These are phyloP conservation scores for Watsonalla cultraria DNA, from an alignment of 2,888 invertebrate species.

Conservation along the genomic window DNA sequence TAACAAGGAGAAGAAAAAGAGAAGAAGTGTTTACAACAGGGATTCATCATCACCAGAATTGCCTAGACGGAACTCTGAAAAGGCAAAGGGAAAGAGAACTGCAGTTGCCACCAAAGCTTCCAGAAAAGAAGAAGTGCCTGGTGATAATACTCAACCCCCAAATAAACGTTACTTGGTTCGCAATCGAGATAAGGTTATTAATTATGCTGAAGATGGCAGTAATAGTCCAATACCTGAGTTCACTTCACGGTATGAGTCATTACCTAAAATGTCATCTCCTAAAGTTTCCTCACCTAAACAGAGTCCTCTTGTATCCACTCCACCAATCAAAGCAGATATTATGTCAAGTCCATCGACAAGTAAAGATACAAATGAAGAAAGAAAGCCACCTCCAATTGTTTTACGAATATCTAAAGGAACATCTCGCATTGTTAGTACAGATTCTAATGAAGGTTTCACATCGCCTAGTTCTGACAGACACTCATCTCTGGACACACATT, in stretches of 20 bases:
- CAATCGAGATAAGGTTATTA: constrained; percentile 80
- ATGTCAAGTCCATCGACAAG: constrained; percentile 67
- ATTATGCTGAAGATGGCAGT: constrained; percentile 81
- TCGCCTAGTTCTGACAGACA: constrained; percentile 75
- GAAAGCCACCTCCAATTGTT: constrained; percentile 89
- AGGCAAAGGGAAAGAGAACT: constrained; percentile 60
- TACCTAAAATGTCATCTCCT: constrained; percentile 36
- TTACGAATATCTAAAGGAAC: constrained; percentile 90
- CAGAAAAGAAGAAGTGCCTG: constrained; percentile 59
- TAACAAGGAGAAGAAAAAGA: constrained; percentile 64
- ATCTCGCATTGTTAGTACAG: constrained; percentile 81
- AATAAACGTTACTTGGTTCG: constrained; percentile 74
- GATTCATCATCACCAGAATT: constrained; percentile 73
- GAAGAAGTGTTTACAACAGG: constrained; percentile 57
- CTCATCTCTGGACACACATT: constrained; percentile 69
- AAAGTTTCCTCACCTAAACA: constrained; percentile 66
- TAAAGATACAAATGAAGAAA: constrained; percentile 67
- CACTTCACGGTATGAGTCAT: constrained; percentile 50
- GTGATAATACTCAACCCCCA: constrained; percentile 65
- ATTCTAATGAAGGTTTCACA: constrained; percentile 80
- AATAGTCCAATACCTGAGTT: constrained; percentile 74
- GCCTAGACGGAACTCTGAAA: constrained; percentile 65
- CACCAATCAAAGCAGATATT: constrained; percentile 53
- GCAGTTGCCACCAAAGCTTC: constrained; percentile 64
- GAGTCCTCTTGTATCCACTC: constrained; percentile 63